phyloP scores from a whole-genome alignment of 2,797 vertebrate genomes.

The Enteromius argenteus region DNA sequence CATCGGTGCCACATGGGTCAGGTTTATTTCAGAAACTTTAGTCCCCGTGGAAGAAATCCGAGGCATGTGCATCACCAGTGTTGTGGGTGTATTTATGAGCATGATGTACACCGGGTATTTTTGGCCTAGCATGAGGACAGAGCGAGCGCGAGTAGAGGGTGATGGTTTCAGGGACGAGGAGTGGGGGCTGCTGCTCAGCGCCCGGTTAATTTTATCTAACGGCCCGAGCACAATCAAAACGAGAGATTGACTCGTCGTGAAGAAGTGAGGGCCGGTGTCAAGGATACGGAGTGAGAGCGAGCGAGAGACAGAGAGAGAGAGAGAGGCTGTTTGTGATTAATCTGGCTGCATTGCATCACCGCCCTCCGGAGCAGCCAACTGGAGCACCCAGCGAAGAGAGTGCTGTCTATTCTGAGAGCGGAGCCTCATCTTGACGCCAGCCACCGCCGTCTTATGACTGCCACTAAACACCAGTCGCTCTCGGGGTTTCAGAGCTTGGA shows the following conservation, averaged over 20 bases:
- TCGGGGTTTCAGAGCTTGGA: slow-evolving; percentile 24
- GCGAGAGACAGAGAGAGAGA: slow-evolving; percentile 6
- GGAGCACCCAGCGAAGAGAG: slow-evolving; percentile 53
- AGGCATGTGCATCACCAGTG: slow-evolving; percentile 58
- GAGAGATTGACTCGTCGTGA: slow-evolving; percentile 42
- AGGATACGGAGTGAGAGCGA: slow-evolving; percentile 5
- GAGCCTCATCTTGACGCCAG: slow-evolving; percentile 49
- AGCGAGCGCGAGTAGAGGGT: slow-evolving; percentile 40
- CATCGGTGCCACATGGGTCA: slow-evolving; percentile 50
- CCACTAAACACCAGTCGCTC: slow-evolving; percentile 53
- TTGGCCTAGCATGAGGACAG: slow-evolving; percentile 53
- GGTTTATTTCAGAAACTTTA: slow-evolving; percentile 62
- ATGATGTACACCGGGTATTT: slow-evolving; percentile 62
- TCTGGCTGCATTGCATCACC: slow-evolving; percentile 56
- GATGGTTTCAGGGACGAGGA: slow-evolving; percentile 54
- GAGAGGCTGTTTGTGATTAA: slow-evolving; percentile 47
- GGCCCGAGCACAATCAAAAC: slow-evolving; percentile 49
- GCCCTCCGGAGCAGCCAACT: slow-evolving; percentile 55
- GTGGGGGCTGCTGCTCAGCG: slow-evolving; percentile 23
- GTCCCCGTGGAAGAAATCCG: slow-evolving; percentile 64
- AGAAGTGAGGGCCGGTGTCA: slow-evolving; percentile 29
- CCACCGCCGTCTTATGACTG: slow-evolving; percentile 60
- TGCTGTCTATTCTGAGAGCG: slow-evolving; percentile 56
- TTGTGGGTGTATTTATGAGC: slow-evolving; percentile 57
- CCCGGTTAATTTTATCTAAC: slow-evolving; percentile 54